phyloP scores from a whole-genome alignment of 1,140 invertebrate genomes.

The Eupristina koningsbergeri region DNA sequence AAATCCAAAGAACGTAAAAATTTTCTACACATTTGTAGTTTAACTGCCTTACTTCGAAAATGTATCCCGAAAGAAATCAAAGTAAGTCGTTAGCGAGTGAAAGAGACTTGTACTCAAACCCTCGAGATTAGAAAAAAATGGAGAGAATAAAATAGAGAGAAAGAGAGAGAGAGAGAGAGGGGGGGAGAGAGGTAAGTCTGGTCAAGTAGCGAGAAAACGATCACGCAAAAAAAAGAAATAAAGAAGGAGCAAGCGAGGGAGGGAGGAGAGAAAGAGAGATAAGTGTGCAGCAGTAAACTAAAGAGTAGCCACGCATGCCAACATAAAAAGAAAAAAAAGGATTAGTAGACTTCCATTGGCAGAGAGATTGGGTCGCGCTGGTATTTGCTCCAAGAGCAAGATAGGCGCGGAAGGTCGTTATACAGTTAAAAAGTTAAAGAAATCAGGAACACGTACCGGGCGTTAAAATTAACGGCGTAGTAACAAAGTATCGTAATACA shows the following conservation, averaged over 20 bases:
- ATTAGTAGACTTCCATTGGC: background rate
- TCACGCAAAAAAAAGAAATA: background rate
- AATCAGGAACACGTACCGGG: conserved; percentile 68
- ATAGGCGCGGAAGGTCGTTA: background rate
- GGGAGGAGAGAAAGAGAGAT: background rate
- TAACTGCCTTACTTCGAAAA: conserved; percentile 32
- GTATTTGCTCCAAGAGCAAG: background rate
- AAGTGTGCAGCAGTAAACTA: conserved; percentile 24
- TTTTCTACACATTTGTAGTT: conserved; percentile 39
- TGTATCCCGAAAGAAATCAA: conserved; percentile 37
- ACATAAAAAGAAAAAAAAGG: background rate
- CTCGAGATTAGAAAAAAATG: background rate
- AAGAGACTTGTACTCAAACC: background rate
- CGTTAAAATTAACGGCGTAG: conserved; percentile 72
- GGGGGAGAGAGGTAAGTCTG: background rate
- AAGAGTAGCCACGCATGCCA: background rate
- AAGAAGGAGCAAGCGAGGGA: background rate
- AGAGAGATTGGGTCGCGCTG: background rate
- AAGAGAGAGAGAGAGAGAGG: background rate
- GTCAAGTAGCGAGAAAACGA: background rate
- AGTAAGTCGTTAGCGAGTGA: conserved; percentile 38
- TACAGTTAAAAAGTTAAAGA: conserved; percentile 60
- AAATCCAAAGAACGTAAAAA: conserved; percentile 13
- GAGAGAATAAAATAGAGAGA: background rate
- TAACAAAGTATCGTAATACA: conserved; percentile 68